phyloP scores from a whole-genome alignment of 92 coral and sea anemone genomes.

The Parazoanthus atlanticus region DNA sequence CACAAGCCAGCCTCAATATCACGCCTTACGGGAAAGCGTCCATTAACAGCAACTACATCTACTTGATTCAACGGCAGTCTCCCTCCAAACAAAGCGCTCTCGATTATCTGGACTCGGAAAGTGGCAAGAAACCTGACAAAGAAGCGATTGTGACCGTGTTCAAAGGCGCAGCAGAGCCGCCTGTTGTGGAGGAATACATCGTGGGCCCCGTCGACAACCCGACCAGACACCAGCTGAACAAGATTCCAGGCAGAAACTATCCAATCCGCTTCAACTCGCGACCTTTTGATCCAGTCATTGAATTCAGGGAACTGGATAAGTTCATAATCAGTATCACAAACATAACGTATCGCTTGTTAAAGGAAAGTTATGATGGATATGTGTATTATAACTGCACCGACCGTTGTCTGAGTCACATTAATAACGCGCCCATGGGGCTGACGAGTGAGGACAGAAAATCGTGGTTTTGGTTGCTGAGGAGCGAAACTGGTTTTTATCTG shows the following conservation, averaged over 20 bases:
- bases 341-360: conserved; percentile 64
- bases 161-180: conserved; percentile 59
- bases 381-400: conserved; percentile 69
- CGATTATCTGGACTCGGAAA: conserved; percentile 37
- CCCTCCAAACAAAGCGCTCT: conserved; percentile 57
- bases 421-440: conserved; percentile 55
- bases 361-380: conserved; percentile 82
- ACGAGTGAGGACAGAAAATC: conserved; percentile 54
- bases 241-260: conserved; percentile 28
- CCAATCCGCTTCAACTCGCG: conserved; percentile 66
- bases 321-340: conserved; percentile 30
- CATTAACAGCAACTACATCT: conserved; percentile 55
- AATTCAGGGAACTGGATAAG: not conserved
- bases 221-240: conserved; percentile 32
- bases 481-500: conserved; percentile 34
- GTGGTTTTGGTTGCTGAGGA: conserved; percentile 53
- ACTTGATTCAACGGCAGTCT: conserved; percentile 46
- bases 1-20: conserved; percentile 42
- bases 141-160: conserved; percentile 57
- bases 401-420: conserved; percentile 44
- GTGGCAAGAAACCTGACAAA: conserved; percentile 53
- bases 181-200: conserved; percentile 59
- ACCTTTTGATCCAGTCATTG: conserved; percentile 39
- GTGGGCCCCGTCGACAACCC: conserved; percentile 57
- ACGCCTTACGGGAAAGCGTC: conserved; percentile 48